Evolutionary conservation across 2,888 invertebrate species (phyloP).

Genomic region (Nomada goodeniana): DNA sequence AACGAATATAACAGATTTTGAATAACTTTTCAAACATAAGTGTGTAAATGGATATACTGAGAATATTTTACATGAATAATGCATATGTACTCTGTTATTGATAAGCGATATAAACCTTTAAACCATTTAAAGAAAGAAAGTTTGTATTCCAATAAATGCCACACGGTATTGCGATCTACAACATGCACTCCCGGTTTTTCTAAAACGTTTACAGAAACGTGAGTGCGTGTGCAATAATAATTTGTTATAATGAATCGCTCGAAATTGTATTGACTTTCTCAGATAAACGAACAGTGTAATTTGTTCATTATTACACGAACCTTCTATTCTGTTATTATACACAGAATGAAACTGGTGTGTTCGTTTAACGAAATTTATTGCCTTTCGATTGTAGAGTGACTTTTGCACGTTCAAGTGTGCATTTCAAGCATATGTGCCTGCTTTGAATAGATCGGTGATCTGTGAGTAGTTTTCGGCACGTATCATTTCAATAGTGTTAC

Average conservation of each 20-base stretch:
- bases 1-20: too few species aligned
- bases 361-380: slow-evolving; percentile 10
- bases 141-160: neutral
- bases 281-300: slow-evolving; percentile 12
- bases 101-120: too few species aligned
- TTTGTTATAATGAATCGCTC: too few species aligned
- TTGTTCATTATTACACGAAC: slow-evolving; percentile 12
- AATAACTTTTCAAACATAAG: neutral
- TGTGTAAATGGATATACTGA: neutral
- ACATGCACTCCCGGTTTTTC: too few species aligned
- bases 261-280: neutral
- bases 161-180: neutral
- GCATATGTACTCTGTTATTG: too few species aligned
- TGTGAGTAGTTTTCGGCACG: slow-evolving; percentile 31
- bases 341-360: too few species aligned
- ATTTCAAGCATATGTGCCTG: slow-evolving; percentile 5
- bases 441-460: slow-evolving; percentile 1
- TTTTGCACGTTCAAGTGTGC: neutral
- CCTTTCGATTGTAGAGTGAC: slow-evolving; percentile 3
- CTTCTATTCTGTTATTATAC: neutral
- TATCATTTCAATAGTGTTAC: slow-evolving; percentile 36
- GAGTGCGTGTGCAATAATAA: too few species aligned
- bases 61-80: neutral
- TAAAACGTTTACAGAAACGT: too few species aligned
- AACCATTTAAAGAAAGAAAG: neutral